Evolutionary conservation across 2,113 vertebrate genomes (phyloP), one percentile per base, ranked within the genome.

Genomic region (Daubentonia madagascariensis): DNA sequence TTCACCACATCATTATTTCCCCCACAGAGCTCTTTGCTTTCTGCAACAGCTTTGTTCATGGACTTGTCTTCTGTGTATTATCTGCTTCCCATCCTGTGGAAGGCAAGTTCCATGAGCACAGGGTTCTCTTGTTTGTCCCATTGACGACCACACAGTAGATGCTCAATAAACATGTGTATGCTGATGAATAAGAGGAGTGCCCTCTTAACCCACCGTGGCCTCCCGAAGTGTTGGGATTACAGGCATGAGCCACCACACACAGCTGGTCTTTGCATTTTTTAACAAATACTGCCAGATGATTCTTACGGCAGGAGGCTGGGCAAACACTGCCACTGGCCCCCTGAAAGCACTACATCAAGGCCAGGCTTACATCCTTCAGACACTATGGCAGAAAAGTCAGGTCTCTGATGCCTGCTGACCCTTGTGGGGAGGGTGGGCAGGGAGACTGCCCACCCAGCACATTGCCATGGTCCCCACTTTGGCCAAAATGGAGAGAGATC

Each of bases 111-210:
- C 59, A 16, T 0, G 30, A 52, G 4, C n/a, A 67, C 12, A 43
- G 76, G 75, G 23, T 7, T 50, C 68, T 61, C 65, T 50, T 23
- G 43, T 6, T 54, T 61, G 48, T 28, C 54, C 57, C 18, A 43
- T 7, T 2, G 22, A 48, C 30, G 5, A 57, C 57, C 61, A 37
- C 54, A 1, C 1, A 22, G 84, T 0, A 72, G 79, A 7, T 50
- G n/a, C 72, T 88, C 67, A 48, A 1, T 30, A n/a, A 20, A 61
- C 75, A 54, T 0, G 0, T 5, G 70, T 2, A 8, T 6, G 14
- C 22, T 3, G 63, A 48, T 37, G 23, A 18, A 23, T 6, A 8
- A 35, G 18, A 85, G 32, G 35, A 20, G 23, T 4, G 8, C 5
- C 14, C 22, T 12, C 48, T 37, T 28, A 4, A 35, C 2, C 54